These are phyloP conservation scores for Patiria pectinifera DNA, from an alignment of 53 echinoderm and acorn worm genomes.

Conservation along the genomic window DNA sequence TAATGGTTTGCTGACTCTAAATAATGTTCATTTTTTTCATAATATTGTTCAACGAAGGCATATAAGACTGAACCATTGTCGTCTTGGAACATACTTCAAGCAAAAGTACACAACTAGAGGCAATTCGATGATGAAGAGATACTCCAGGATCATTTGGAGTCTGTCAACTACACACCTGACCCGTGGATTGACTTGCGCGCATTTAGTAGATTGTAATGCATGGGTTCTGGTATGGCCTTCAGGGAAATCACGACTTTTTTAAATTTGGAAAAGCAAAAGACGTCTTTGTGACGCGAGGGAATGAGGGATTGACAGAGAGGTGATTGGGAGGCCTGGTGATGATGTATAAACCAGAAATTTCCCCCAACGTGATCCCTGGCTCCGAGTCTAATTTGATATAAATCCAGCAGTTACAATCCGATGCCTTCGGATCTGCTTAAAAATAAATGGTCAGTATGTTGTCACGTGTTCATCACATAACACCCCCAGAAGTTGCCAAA, in stretches of 20 bases:
- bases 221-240: background rate
- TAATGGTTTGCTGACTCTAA: background rate
- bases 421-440: background rate
- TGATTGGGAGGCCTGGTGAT: background rate
- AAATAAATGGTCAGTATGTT: background rate
- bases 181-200: background rate
- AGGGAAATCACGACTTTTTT: slow-evolving; percentile 31
- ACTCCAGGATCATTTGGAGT: background rate
- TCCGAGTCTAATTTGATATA: slow-evolving; percentile 36
- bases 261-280: background rate
- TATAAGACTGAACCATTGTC: background rate
- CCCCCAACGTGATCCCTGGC: slow-evolving; percentile 21
- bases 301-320: background rate
- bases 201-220: slow-evolving; percentile 22
- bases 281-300: background rate
- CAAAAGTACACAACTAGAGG: slow-evolving; percentile 11
- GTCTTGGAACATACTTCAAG: background rate
- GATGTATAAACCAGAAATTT: slow-evolving; percentile 30
- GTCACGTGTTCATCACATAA: background rate
- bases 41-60: background rate
- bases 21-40: background rate
- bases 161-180: background rate
- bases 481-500: background rate
- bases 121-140: background rate
- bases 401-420: slow-evolving; percentile 17